Conservation (phyloP, 23 tunicate genomes). For the Halocynthia aurantium region DNA sequence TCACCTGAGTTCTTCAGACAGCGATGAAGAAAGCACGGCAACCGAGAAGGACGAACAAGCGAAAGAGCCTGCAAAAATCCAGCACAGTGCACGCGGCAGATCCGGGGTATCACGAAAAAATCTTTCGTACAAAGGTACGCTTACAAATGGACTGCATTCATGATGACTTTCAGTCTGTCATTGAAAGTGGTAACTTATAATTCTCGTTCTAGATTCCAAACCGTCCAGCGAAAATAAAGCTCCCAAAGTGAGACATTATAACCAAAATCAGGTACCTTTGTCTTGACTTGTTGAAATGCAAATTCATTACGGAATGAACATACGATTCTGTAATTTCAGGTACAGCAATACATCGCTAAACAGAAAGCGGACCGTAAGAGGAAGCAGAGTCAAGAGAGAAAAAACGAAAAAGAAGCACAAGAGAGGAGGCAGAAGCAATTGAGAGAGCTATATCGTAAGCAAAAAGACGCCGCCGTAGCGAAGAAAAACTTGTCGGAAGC, state of each 20-base stretch:
- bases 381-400: conserved; percentile 27
- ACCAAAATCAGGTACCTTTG: conserved; percentile 13
- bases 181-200: too few relatives aligned
- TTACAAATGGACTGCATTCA: too few relatives aligned
- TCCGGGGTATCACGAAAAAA: too few relatives aligned
- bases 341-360: conserved; percentile 61
- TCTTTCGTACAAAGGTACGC: too few relatives aligned
- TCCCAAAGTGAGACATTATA: conserved; percentile 4
- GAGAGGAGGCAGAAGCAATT: conserved; percentile 31
- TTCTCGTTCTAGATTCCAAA: too few relatives aligned
- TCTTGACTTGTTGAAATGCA: too few relatives aligned
- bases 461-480: conserved; percentile 34
- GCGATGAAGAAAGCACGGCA: not conserved
- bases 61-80: not conserved
- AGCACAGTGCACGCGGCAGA: too few relatives aligned
- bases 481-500: not conserved
- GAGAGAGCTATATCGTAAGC: conserved; percentile 48
- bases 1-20: not conserved
- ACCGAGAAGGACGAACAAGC: conserved; percentile 2
- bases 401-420: conserved; percentile 33
- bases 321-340: conserved; percentile 5
- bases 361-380: conserved; percentile 52
- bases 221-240: too few relatives aligned
- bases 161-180: too few relatives aligned
- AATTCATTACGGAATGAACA: not conserved